phyloP scores from a whole-genome alignment of 2,888 invertebrate genomes.

The Meiosimyza decipiens region DNA sequence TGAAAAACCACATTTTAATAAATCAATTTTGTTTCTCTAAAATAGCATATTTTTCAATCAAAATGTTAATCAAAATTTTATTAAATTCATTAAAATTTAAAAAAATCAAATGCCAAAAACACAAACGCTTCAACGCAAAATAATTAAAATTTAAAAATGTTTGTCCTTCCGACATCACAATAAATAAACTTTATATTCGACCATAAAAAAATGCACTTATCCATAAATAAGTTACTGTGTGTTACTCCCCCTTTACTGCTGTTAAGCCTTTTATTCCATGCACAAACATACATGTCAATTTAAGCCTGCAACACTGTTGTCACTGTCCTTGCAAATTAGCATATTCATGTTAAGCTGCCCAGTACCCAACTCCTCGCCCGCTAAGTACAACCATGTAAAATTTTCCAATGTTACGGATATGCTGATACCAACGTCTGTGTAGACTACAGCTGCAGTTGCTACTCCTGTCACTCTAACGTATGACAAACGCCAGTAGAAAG shows the following conservation, averaged over 20 bases:
- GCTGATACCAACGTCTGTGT: too few relatives aligned
- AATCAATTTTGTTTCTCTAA: too few relatives aligned
- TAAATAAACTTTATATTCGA: neutral
- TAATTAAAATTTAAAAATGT: neutral
- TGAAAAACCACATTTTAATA: too few relatives aligned
- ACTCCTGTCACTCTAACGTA: too few relatives aligned
- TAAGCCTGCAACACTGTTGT: neutral
- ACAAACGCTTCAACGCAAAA: too few relatives aligned
- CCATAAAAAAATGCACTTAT: too few relatives aligned
- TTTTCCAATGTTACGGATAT: too few relatives aligned
- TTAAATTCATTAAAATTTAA: too few relatives aligned
- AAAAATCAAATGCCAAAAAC: too few relatives aligned
- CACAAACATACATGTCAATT: neutral
- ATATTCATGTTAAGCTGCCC: constrained; percentile 29
- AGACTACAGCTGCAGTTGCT: neutral
- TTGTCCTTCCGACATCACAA: neutral
- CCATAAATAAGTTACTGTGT: too few relatives aligned
- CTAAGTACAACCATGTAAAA: neutral
- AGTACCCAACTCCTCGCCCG: neutral
- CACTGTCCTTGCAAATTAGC: constrained; percentile 19
- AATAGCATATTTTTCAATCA: neutral
- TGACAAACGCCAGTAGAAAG: too few relatives aligned
- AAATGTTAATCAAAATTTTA: neutral
- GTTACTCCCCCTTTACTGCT: too few relatives aligned
- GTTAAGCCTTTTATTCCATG: neutral